A percentile compares a stretch with the other conserved stretches of the same genome.
Evolutionary conservation across 1,140 invertebrate genomes (phyloP).

Genomic region (Oreohelix idahoensis): DNA sequence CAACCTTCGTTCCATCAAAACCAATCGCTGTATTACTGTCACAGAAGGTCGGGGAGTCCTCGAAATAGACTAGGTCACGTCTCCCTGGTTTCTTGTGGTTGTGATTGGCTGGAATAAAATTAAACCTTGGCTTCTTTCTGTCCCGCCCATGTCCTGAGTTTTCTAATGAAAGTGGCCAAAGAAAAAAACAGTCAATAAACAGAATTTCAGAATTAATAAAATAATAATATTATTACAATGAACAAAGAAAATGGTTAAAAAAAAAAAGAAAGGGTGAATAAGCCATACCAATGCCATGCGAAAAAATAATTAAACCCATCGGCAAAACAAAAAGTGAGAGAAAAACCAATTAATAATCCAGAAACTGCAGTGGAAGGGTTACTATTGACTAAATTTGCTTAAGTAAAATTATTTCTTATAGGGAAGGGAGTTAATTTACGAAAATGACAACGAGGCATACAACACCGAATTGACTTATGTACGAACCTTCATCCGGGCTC

Average conservation of each 20-base stretch:
- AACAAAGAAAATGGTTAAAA: neutral
- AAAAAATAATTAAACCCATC: too few species aligned
- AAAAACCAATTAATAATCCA: neutral
- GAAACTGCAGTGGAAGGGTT: neutral
- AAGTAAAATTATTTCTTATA: too few species aligned
- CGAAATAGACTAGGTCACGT: slow-evolving; percentile 89
- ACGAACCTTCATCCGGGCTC: slow-evolving; percentile 4
- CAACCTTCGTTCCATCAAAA: slow-evolving; percentile 83
- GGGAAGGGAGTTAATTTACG: too few species aligned
- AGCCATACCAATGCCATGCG: too few species aligned
- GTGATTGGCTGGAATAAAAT: slow-evolving; percentile 60
- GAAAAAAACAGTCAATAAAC: neutral
- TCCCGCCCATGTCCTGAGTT: slow-evolving; percentile 53
- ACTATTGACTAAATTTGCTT: slow-evolving; percentile 9
- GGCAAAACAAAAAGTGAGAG: too few species aligned
- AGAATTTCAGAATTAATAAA: neutral
- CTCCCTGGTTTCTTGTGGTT: slow-evolving; percentile 66
- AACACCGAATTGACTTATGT: too few species aligned
- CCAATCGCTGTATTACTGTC: slow-evolving; percentile 83
- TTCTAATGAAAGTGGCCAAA: slow-evolving; percentile 45
- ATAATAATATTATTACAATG: too few species aligned
- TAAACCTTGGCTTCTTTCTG: slow-evolving; percentile 48
- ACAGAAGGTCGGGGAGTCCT: slow-evolving; percentile 92
- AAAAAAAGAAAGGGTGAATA: too few species aligned
- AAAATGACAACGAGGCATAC: neutral